These are phyloP conservation scores for Manduca sexta DNA, from an alignment of 1,140 invertebrate species.

Conservation along the genomic window DNA sequence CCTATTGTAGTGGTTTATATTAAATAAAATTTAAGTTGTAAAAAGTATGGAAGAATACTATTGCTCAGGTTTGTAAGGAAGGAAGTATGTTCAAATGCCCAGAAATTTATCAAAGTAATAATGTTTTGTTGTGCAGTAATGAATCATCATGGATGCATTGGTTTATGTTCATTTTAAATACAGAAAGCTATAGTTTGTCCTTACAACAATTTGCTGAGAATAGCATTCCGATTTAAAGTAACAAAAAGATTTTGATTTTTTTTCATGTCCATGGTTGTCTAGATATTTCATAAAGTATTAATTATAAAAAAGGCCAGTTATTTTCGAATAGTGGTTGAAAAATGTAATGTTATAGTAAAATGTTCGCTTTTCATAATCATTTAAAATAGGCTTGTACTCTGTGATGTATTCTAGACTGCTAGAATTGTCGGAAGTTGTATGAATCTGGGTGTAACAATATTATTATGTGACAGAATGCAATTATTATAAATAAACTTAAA, in stretches of 20 bases:
- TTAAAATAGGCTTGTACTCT: slow-evolving; percentile 26
- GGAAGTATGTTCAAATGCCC: slow-evolving; percentile 34
- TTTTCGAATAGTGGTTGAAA: too few species aligned
- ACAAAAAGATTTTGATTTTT: too few species aligned
- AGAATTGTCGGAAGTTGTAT: slow-evolving; percentile 43
- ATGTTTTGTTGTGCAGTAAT: slow-evolving; percentile 25
- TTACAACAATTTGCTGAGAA: too few species aligned
- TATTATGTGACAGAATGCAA: slow-evolving; percentile 51
- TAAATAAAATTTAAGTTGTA: slow-evolving; percentile 51
- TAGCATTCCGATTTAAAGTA: too few species aligned
- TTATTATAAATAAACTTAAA: slow-evolving; percentile 44
- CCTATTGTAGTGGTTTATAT: slow-evolving; percentile 42
- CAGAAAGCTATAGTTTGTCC: not conserved
- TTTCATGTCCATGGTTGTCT: too few species aligned
- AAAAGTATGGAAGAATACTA: slow-evolving; percentile 34
- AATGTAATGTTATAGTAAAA: not conserved
- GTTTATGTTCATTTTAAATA: not conserved
- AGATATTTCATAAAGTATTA: too few species aligned
- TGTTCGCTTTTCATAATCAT: not conserved
- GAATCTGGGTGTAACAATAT: slow-evolving; percentile 50
- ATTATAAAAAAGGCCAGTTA: too few species aligned
- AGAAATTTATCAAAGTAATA: slow-evolving; percentile 18
- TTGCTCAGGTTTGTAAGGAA: slow-evolving; percentile 43
- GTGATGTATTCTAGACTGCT: slow-evolving; percentile 49
- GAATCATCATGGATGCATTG: slow-evolving; percentile 14